A percentile compares a stretch with the other conserved stretches of the same genome.
phyloP scores from a whole-genome alignment of 2,888 invertebrate species.

The Coelopa pilipes region DNA sequence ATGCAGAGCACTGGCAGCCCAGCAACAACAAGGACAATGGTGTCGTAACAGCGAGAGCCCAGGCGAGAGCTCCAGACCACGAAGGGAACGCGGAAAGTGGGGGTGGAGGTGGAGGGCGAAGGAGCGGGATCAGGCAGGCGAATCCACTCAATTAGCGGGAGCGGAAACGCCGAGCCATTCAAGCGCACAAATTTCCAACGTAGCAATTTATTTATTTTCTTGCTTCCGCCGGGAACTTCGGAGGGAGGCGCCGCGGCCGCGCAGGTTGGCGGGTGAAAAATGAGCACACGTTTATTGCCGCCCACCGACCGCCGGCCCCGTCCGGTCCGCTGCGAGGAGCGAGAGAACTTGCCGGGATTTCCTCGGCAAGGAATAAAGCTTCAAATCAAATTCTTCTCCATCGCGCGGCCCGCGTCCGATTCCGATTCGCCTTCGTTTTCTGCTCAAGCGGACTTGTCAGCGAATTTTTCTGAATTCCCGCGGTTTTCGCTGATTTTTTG shows the following conservation, averaged over 20 bases:
- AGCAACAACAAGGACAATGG: too few relatives aligned
- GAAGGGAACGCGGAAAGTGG: neutral
- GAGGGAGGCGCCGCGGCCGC: neutral
- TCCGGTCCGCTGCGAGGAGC: too few relatives aligned
- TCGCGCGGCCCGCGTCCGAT: neutral
- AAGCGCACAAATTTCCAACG: slow-evolving; percentile 36
- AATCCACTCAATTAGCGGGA: slow-evolving; percentile 57
- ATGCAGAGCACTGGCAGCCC: neutral
- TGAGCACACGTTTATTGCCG: neutral
- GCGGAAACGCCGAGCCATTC: slow-evolving; percentile 53
- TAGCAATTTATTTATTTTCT: slow-evolving; percentile 40
- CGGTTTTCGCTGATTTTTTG: too few relatives aligned
- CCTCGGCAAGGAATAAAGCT: too few relatives aligned
- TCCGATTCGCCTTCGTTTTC: neutral
- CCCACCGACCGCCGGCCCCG: neutral
- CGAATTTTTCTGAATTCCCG: too few relatives aligned
- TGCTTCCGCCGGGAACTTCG: neutral
- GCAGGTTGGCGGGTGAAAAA: slow-evolving; percentile 3
- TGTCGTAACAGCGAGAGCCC: neutral
- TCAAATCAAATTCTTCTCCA: neutral
- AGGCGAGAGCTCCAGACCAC: neutral
- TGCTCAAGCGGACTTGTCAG: neutral
- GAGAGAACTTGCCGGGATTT: too few relatives aligned
- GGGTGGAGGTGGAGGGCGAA: neutral
- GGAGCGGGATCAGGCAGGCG: slow-evolving; percentile 18